Percentiles rank a stretch among this genome's conserved stretches.
Conservation (phyloP, 2,797 vertebrate genomes). For the Acropternis orthonyx region DNA sequence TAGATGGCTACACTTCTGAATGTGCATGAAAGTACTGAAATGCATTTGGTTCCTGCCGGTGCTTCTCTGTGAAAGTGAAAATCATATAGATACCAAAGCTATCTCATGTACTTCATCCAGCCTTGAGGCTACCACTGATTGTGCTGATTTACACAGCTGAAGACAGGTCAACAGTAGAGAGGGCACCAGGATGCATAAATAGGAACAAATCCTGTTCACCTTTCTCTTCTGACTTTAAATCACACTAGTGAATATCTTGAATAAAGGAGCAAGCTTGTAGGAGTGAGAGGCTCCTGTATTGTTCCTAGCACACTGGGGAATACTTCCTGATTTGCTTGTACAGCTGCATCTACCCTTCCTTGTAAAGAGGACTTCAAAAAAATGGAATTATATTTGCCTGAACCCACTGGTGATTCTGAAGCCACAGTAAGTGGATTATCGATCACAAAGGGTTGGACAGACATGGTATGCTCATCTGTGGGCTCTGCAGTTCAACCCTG, state of each 20-base stretch:
- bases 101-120: background rate
- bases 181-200: background rate
- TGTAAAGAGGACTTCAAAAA: background rate
- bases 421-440: background rate
- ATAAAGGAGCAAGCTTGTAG: background rate
- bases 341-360: background rate
- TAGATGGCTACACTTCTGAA: background rate
- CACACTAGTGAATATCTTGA: background rate
- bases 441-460: background rate
- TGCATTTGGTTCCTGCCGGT: background rate
- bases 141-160: background rate
- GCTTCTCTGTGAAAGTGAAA: background rate
- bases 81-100: background rate
- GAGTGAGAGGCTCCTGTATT: background rate
- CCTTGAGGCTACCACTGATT: background rate
- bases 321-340: rapidly evolving
- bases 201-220: background rate
- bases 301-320: background rate
- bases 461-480: background rate
- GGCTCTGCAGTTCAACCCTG: background rate
- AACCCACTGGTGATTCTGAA: background rate
- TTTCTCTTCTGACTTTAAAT: background rate
- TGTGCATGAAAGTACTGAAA: background rate
- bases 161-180: background rate
- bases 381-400: rapidly evolving